Base-by-base conservation (phyloP, 2,797 vertebrate species). In the Gadopsis bispinosus region DNA sequence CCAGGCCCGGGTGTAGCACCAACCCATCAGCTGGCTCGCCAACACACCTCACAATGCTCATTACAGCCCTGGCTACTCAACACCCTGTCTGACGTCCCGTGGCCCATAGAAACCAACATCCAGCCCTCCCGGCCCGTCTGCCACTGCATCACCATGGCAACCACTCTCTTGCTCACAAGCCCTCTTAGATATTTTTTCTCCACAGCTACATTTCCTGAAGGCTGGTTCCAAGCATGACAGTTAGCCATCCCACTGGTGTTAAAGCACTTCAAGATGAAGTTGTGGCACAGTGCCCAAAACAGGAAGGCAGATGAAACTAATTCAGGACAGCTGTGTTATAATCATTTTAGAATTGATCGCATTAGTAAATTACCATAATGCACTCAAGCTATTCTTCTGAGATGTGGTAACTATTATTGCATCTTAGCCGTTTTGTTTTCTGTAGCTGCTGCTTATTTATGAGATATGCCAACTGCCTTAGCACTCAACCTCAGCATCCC, bases 141-240 rank as follows among this genome's bases (percentile, higher is more conserved):
- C 82, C 73, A 55, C 84, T 62, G 51, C 69, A 70, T 94, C 86
- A 60, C 93, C 90, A 95, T 95, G 88, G 94, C 83, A 95, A 95
- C 90, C 41, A 9, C 45, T 84, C 79, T 79, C 81, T 75, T 81
- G 65, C 79, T 88, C 86, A 80, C 80, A 82, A 82, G n/a, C 81
- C 65, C 67, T 77, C 71, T 71, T 53, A 79, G 61, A 79, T 80
- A 33, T 79, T 43, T 69, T 50, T 72, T 64, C 55, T 45, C 68
- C 64, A 77, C 43, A 72, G 83, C 79, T 73, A 81, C 63, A 87
- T 87, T 83, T 83, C 73, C 80, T 87, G 76, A 75, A 87, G 68
- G 61, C 76, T 83, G 64, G 75, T 83, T 88, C 54, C 59, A 70
- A 83, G 76, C 64, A 78, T 85, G 88, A 83, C 85, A 88, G 69